phyloP scores from a whole-genome alignment of 2,888 invertebrate species.

The Dicranocentrus wangi region DNA sequence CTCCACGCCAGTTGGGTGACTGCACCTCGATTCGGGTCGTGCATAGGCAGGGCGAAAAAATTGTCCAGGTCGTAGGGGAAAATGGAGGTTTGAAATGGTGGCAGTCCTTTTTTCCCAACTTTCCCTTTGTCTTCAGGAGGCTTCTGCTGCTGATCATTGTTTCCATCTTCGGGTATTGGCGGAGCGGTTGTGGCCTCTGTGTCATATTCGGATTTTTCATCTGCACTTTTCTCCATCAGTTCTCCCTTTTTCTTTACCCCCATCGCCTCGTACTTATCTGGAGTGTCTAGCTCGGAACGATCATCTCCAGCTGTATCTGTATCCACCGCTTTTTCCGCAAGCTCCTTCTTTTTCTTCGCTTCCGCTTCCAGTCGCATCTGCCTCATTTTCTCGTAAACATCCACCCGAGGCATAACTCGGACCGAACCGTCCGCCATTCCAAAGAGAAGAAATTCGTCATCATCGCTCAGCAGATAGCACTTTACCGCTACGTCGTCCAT shows the following conservation, averaged over 20 bases:
- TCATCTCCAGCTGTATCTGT: slow-evolving; percentile 8
- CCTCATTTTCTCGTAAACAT: slow-evolving; percentile 36
- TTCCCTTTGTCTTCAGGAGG: not conserved
- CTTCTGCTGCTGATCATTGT: not conserved
- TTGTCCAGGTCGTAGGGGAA: slow-evolving; percentile 76
- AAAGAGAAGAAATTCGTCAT: slow-evolving; percentile 78
- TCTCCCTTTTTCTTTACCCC: slow-evolving; percentile 29
- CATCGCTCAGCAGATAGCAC: slow-evolving; percentile 75
- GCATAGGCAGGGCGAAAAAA: slow-evolving; percentile 83
- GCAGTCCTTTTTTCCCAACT: slow-evolving; percentile 44
- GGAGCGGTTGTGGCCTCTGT: slow-evolving; percentile 53
- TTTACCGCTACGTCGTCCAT: slow-evolving; percentile 79
- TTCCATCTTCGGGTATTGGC: slow-evolving; percentile 28
- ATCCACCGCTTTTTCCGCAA: slow-evolving; percentile 2
- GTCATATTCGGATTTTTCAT: slow-evolving; percentile 20
- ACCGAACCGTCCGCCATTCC: slow-evolving; percentile 80
- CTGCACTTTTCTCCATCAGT: slow-evolving; percentile 10
- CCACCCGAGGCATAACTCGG: slow-evolving; percentile 75
- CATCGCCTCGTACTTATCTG: no score
- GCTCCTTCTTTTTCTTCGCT: slow-evolving; percentile 20
- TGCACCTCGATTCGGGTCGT: slow-evolving; percentile 82
- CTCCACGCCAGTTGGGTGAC: slow-evolving; percentile 81
- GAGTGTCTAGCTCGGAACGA: slow-evolving; percentile 24
- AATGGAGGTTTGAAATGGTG: slow-evolving; percentile 65
- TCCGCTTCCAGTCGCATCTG: slow-evolving; percentile 48